phyloP scores from a whole-genome alignment of 2,797 vertebrate species.

The Tragopan temminckii region DNA sequence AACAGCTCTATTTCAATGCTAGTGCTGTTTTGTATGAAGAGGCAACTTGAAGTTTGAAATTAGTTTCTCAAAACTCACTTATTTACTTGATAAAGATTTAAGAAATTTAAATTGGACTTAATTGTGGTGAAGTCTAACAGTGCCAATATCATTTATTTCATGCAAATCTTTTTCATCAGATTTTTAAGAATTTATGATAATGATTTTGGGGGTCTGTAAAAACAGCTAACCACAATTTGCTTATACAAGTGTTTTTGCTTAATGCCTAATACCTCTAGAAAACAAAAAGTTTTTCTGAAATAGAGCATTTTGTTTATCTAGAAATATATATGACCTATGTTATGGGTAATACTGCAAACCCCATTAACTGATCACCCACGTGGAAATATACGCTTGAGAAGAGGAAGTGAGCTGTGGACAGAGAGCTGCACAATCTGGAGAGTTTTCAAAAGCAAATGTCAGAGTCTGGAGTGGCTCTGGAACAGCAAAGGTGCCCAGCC shows the following conservation, averaged over 20 bases:
- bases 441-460: background rate
- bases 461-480: fast-evolving
- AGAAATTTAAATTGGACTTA: background rate
- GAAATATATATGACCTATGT: background rate
- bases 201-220: background rate
- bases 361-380: background rate
- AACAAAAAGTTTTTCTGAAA: background rate
- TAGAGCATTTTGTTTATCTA: background rate
- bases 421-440: background rate
- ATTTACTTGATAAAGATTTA: background rate
- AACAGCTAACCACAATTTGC: background rate
- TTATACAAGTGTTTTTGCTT: background rate
- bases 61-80: background rate
- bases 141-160: background rate
- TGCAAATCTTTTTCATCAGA: background rate
- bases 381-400: background rate
- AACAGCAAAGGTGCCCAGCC: background rate
- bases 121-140: background rate
- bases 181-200: background rate
- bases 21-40: background rate
- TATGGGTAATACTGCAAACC: background rate
- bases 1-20: background rate
- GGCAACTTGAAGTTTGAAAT: background rate
- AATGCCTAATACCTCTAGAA: background rate
- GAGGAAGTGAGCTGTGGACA: fast-evolving